These are phyloP conservation scores for Coreoperca whiteheadi DNA, from an alignment of 2,113 vertebrate genomes.

Conservation along the genomic window DNA sequence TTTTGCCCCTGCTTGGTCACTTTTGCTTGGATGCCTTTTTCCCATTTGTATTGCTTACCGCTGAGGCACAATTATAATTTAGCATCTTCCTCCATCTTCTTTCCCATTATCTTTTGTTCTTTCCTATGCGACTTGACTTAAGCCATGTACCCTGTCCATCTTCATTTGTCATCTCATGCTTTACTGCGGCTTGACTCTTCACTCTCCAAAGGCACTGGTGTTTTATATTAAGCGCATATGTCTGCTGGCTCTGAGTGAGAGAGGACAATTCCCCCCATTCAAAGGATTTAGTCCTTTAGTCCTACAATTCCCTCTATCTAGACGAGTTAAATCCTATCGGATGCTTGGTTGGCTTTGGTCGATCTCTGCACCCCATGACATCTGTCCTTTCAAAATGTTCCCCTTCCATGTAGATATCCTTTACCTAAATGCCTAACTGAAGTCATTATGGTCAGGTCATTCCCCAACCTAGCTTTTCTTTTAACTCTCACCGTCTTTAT, in stretches of 20 bases:
- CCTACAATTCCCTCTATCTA: constrained; percentile 35
- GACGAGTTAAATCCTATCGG: constrained; percentile 35
- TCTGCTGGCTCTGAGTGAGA: constrained; percentile 37
- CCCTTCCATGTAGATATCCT: constrained; percentile 22
- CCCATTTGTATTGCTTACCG: constrained; percentile 37
- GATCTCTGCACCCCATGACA: constrained; percentile 40
- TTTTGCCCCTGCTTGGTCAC: constrained; percentile 35
- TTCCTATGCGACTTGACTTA: constrained; percentile 52
- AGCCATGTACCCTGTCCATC: constrained; percentile 63
- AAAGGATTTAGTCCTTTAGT: constrained; percentile 51
- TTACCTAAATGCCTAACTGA: constrained; percentile 54
- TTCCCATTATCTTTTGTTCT: constrained; percentile 62
- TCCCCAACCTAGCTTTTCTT: constrained; percentile 44
- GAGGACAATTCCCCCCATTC: constrained; percentile 50
- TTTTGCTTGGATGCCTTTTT: constrained; percentile 27
- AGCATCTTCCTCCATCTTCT: constrained; percentile 59
- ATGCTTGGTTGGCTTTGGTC: constrained; percentile 35
- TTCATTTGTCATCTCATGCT: constrained; percentile 64
- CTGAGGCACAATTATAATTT: constrained; percentile 41
- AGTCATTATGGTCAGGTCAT: constrained; percentile 47
- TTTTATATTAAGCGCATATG: constrained; percentile 70
- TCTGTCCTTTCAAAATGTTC: constrained; percentile 50
- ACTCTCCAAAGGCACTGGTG: constrained; percentile 45
- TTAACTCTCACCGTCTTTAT: constrained; percentile 52
- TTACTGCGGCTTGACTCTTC: constrained; percentile 55